Evolutionary conservation across 1,140 invertebrate species (phyloP).

Genomic region (Bombus picipes): DNA sequence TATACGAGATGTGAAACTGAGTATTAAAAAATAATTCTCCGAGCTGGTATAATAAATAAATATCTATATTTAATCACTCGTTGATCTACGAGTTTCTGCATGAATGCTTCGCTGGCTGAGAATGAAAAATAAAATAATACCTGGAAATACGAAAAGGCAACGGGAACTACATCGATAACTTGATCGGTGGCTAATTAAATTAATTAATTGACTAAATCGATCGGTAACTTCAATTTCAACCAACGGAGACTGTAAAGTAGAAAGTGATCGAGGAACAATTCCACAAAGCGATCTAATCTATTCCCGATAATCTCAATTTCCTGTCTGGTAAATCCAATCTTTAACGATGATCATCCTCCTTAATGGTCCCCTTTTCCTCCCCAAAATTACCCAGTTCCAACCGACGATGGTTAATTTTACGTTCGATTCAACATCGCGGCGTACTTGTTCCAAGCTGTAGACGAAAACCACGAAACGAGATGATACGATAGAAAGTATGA

Average conservation of each 20-base stretch:
- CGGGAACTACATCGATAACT: background rate
- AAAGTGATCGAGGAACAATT: background rate
- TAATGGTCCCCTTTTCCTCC: background rate
- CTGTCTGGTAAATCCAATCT: background rate
- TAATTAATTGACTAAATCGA: too few relatives aligned
- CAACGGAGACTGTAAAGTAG: background rate
- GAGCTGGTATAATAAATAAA: too few relatives aligned
- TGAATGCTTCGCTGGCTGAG: background rate
- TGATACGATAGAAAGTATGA: slow-evolving; percentile 34
- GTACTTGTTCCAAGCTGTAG: background rate
- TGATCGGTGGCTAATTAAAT: too few relatives aligned
- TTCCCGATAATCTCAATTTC: background rate
- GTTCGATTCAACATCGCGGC: background rate
- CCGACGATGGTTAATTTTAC: background rate
- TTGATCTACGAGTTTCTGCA: background rate
- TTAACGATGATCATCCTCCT: background rate
- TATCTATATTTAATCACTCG: background rate
- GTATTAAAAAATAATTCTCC: too few relatives aligned
- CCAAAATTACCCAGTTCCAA: background rate
- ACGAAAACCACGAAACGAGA: background rate
- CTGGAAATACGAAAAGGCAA: background rate
- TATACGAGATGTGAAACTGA: too few relatives aligned
- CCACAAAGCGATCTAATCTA: background rate
- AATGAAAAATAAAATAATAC: background rate
- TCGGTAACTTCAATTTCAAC: background rate